Conservation (phyloP, 1,140 invertebrate species). For the Drosophila watanabei region DNA sequence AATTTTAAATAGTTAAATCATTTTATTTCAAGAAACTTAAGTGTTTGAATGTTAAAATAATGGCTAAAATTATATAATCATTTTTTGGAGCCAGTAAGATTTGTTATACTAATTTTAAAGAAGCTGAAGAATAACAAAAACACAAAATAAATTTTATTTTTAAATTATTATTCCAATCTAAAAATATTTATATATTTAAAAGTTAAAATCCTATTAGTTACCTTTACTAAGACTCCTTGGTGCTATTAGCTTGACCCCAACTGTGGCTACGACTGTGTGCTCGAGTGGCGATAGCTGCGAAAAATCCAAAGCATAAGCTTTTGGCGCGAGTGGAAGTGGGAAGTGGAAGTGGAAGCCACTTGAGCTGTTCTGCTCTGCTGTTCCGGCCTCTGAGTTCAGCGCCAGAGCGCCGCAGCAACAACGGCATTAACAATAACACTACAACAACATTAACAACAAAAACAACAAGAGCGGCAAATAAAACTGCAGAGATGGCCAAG, state of each 20-base stretch:
- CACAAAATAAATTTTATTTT: too few relatives aligned
- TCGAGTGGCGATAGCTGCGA: slow-evolving; percentile 80
- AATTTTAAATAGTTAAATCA: neutral
- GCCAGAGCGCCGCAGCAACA: slow-evolving; percentile 44
- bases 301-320: slow-evolving; percentile 80
- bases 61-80: neutral
- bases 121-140: too few relatives aligned
- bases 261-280: slow-evolving; percentile 59
- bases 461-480: slow-evolving; percentile 7
- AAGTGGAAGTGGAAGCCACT: slow-evolving; percentile 50
- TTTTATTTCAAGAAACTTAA: neutral
- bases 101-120: neutral
- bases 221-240: too few relatives aligned
- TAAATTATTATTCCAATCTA: too few relatives aligned
- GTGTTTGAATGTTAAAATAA: neutral
- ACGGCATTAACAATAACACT: slow-evolving; percentile 21
- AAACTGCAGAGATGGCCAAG: slow-evolving; percentile 25
- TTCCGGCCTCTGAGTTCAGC: slow-evolving; percentile 55
- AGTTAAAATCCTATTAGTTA: too few relatives aligned
- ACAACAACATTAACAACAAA: slow-evolving; percentile 10
- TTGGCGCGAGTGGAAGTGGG: slow-evolving; percentile 65
- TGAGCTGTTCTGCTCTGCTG: slow-evolving; percentile 32
- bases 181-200: neutral
- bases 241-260: slow-evolving; percentile 3
- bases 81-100: neutral